A percentile compares a stretch with the other conserved stretches of the same genome.
Conservation (phyloP, 2,113 vertebrate species). For the Ictidomys tridecemlineatus region DNA sequence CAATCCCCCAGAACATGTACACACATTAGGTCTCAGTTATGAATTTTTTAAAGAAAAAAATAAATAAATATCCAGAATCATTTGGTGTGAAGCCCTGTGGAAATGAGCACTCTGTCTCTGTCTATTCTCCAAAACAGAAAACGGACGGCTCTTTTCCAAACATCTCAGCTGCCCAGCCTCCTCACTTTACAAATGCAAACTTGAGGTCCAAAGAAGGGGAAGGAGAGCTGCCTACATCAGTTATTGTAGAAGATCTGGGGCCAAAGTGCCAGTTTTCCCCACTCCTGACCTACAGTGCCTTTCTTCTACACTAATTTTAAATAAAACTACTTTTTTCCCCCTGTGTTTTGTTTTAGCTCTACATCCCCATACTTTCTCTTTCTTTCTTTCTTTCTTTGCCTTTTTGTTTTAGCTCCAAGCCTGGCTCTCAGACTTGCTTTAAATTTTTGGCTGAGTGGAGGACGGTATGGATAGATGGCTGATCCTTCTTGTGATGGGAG, state of each 20-base stretch:
- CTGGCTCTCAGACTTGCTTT: not conserved
- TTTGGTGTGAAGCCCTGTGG: not conserved
- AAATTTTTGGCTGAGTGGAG: slow-evolving; percentile 5
- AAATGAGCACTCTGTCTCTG: not conserved
- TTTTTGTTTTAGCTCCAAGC: not conserved
- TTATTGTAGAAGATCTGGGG: not conserved
- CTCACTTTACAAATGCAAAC: not conserved
- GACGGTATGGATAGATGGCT: not conserved
- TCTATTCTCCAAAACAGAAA: not conserved
- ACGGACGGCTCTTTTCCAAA: not conserved
- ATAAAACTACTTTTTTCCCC: not conserved
- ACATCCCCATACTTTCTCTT: too few relatives aligned
- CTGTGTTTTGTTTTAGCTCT: not conserved
- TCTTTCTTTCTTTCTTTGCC: not conserved
- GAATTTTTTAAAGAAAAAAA: not conserved
- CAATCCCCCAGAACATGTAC: not conserved
- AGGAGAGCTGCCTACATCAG: not conserved
- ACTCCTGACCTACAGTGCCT: not conserved
- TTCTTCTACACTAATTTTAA: not conserved
- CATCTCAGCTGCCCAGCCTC: not conserved
- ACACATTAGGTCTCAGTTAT: not conserved
- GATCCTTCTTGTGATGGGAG: not conserved
- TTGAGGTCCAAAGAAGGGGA: not conserved
- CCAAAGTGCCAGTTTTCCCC: slow-evolving; percentile 1
- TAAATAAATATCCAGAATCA: slow-evolving; percentile 25